These are phyloP conservation scores for Lamellibrachia columna DNA, from an alignment of 2,888 invertebrate genomes.

Conservation along the genomic window DNA sequence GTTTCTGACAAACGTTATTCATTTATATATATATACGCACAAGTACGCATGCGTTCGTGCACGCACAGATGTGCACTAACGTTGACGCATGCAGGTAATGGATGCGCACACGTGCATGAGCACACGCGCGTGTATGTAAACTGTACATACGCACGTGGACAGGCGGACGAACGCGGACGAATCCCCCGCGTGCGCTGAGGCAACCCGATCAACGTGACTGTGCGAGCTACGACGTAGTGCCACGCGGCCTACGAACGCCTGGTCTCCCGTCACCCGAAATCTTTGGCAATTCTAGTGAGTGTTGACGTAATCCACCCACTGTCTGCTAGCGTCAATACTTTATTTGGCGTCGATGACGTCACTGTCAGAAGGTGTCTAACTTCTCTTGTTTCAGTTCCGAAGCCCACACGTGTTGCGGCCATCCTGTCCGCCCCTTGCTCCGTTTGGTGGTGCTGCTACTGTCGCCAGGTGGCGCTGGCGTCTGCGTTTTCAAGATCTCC, in stretches of 20 bases:
- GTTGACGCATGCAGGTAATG: background rate
- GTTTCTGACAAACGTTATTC: background rate
- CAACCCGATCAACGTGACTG: background rate
- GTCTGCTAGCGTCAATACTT: slow-evolving; percentile 4
- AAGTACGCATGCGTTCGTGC: background rate
- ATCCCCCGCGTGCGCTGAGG: background rate
- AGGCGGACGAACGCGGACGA: background rate
- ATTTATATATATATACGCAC: background rate
- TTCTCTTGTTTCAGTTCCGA: slow-evolving; percentile 67
- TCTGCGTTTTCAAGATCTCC: slow-evolving; percentile 25
- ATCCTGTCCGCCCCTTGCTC: slow-evolving; percentile 80
- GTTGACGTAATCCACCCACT: slow-evolving; percentile 8
- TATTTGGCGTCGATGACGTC: background rate
- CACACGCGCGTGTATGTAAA: slow-evolving; percentile 10
- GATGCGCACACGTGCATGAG: background rate
- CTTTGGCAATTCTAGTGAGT: slow-evolving; percentile 16
- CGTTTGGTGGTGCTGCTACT: background rate
- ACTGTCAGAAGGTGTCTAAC: background rate
- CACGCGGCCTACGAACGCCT: background rate
- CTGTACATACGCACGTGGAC: slow-evolving; percentile 10
- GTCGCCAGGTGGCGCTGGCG: slow-evolving; percentile 17
- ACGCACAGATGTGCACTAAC: background rate
- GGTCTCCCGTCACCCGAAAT: slow-evolving; percentile 1
- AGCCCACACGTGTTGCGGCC: slow-evolving; percentile 98
- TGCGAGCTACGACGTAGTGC: background rate